These are phyloP conservation scores for Solea senegalensis DNA, from an alignment of 2,113 vertebrate genomes.

Conservation along the genomic window DNA sequence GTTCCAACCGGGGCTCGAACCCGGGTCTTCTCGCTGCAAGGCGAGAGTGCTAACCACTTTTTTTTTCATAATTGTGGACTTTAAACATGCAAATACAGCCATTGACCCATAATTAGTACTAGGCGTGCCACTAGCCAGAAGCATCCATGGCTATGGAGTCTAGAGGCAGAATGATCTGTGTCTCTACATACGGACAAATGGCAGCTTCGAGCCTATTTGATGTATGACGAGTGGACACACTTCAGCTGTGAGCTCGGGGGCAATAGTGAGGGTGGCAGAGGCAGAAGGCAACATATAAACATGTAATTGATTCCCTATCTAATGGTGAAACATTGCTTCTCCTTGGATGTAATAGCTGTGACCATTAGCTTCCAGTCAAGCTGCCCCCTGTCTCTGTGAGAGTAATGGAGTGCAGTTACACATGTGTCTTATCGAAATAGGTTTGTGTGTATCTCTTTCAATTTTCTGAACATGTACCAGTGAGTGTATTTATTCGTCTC, in stretches of 20 bases:
- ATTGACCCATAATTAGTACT: no score
- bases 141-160: no score
- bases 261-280: not conserved
- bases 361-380: conserved; percentile 47
- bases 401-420: conserved; percentile 49
- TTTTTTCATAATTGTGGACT: no score
- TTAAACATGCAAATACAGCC: no score
- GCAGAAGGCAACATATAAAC: conserved; percentile 38
- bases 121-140: no score
- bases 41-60: no score
- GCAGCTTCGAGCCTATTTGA: no score
- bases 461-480: not conserved
- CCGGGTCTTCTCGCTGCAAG: no score
- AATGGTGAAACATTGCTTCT: conserved; percentile 53
- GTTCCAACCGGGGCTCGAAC: no score
- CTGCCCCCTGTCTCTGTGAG: conserved; percentile 34
- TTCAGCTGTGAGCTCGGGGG: not conserved
- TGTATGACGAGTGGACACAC: no score
- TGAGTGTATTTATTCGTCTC: conserved; percentile 8
- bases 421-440: conserved; percentile 40
- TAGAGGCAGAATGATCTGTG: no score
- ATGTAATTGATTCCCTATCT: conserved; percentile 66
- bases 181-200: no score
- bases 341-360: conserved; percentile 36
- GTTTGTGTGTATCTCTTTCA: conserved; percentile 8